Conservation (phyloP, 2,113 vertebrate genomes). For the Pungitius pungitius region DNA sequence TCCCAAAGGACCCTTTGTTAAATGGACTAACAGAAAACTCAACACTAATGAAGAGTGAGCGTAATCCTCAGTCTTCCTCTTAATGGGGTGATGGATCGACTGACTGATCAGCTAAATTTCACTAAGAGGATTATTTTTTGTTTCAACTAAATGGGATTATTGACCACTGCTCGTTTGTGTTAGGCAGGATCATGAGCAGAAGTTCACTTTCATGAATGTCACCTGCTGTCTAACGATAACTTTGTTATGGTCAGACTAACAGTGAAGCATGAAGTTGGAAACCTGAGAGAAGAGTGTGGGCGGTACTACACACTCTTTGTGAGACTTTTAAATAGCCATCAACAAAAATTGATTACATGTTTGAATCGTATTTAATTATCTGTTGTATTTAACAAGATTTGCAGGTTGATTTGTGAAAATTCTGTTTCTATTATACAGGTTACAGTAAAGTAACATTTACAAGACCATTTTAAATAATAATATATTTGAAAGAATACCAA, state of each 20-base stretch:
- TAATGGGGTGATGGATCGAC: slow-evolving; percentile 56
- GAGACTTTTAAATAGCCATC: slow-evolving; percentile 11
- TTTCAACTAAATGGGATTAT: slow-evolving; percentile 72
- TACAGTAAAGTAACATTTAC: neutral
- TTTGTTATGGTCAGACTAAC: slow-evolving; percentile 26
- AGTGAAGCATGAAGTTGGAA: slow-evolving; percentile 19
- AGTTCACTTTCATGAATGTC: slow-evolving; percentile 56
- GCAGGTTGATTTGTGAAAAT: neutral
- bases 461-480: too few relatives aligned
- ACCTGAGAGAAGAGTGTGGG: neutral
- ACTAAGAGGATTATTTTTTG: slow-evolving; percentile 74
- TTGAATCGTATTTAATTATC: neutral
- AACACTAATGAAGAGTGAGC: slow-evolving; percentile 53
- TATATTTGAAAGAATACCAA: neutral
- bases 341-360: slow-evolving; percentile 4
- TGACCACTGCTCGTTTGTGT: slow-evolving; percentile 47
- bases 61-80: slow-evolving; percentile 58
- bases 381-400: neutral
- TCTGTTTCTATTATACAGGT: neutral
- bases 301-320: neutral
- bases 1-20: slow-evolving; percentile 18
- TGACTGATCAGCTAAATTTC: slow-evolving; percentile 61
- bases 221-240: slow-evolving; percentile 51
- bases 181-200: slow-evolving; percentile 37
- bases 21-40: slow-evolving; percentile 30